These are phyloP conservation scores for Caenorhabditis macrosperma DNA, from an alignment of 2,888 invertebrate species.

Conservation along the genomic window DNA sequence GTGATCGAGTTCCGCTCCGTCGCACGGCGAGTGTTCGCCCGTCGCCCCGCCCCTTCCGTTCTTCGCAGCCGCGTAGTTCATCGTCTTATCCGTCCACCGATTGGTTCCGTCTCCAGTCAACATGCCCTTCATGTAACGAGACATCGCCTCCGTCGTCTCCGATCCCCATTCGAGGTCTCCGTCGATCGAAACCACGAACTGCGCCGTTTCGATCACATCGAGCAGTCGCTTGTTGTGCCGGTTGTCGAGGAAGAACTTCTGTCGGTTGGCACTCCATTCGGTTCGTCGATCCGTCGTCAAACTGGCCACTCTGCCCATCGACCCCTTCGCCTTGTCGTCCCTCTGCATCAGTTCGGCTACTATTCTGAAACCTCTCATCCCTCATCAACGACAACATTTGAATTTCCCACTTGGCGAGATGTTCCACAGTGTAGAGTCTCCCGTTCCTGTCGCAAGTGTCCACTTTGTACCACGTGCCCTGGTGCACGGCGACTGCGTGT, in stretches of 20 bases:
- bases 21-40: slow-evolving; percentile 74
- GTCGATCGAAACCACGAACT: slow-evolving; percentile 71
- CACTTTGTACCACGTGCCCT: slow-evolving; percentile 72
- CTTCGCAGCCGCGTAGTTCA: slow-evolving; percentile 73
- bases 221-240: slow-evolving; percentile 67
- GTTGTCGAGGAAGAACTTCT: slow-evolving; percentile 72
- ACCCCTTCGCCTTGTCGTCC: slow-evolving; percentile 59
- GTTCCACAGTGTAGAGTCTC: slow-evolving; percentile 62
- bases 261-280: slow-evolving; percentile 70
- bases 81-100: slow-evolving; percentile 76
- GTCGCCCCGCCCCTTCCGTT: slow-evolving; percentile 73
- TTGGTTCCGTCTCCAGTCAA: slow-evolving; percentile 73
- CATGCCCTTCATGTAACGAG: slow-evolving; percentile 70
- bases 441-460: slow-evolving; percentile 67
- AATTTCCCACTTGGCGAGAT: slow-evolving; percentile 62
- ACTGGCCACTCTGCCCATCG: slow-evolving; percentile 34
- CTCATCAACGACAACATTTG: no score
- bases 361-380: slow-evolving; percentile 73
- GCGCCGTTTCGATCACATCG: slow-evolving; percentile 71
- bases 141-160: slow-evolving; percentile 66
- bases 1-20: slow-evolving; percentile 77
- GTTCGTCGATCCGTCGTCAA: slow-evolving; percentile 59
- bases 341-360: slow-evolving; percentile 71
- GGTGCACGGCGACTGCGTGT: slow-evolving; percentile 66
- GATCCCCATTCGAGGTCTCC: slow-evolving; percentile 67